Base-by-base conservation (phyloP, 2,888 invertebrate species). In the Microplitis deprimator region DNA sequence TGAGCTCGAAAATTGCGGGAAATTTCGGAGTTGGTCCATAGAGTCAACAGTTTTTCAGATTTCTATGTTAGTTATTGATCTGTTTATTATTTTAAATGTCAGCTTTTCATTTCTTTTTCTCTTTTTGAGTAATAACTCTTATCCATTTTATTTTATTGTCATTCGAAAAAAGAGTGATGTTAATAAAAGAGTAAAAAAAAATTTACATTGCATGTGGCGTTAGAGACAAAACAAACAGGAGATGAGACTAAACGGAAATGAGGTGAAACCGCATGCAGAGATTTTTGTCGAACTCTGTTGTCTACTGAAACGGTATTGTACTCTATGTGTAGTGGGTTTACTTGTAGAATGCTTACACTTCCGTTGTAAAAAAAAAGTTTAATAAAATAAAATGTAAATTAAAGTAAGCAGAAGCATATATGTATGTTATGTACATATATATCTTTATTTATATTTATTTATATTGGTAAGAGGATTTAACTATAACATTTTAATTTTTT, bases 141-240 rank as follows among this genome's bases (percentile, higher is more conserved):
- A 29, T 29, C 29, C 29, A 29, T 29, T 29, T 29, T 29, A 29
- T 29, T 29, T 29, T 29, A 13, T 50, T 50, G 10, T 50, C 50
- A 50, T 50, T 50, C 13, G 5, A 50, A 50, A 13, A 3, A 8
- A 5, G 50, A 50, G 50, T 50, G 5, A 50, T 68, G 39, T 38
- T n/a, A 29, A 40, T n/a, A 38, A 10, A 74, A 60, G 17, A 10
- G 8, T 39, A 29, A 60, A 70, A 69, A 69, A 69, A 69, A 29
- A 41, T 39, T 41, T 13, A 13, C 59, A 20, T 38, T 20, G 40
- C 76, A 76, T 65, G 67, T 76, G 70, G 50, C n/a, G 20, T 29
- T 29, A 7, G 67, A 59, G 59, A 40, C 65, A 65, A 65, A 76
- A 64, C 73, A 41, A 50, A 67, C 67, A 61, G 65, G 50, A 50